These are phyloP conservation scores for Eupristina koningsbergeri DNA, from an alignment of 1,140 invertebrate genomes.

Conservation along the genomic window DNA sequence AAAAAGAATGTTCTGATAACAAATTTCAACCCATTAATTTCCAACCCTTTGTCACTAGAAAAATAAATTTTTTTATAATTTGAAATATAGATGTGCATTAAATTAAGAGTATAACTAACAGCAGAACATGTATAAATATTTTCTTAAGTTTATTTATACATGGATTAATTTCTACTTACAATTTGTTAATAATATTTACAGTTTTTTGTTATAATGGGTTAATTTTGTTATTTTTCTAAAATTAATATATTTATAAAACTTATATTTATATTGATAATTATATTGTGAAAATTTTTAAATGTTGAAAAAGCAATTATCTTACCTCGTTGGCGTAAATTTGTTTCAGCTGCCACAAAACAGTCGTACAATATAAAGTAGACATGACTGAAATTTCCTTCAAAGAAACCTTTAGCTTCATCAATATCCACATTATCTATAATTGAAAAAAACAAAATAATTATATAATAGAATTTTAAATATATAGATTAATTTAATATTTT, in stretches of 20 bases:
- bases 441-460: slow-evolving; percentile 61
- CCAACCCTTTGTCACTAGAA: neutral
- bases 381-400: slow-evolving; percentile 94
- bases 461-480: neutral
- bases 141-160: neutral
- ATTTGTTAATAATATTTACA: slow-evolving; percentile 3
- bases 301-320: slow-evolving; percentile 58
- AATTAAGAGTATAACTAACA: neutral
- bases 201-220: slow-evolving; percentile 11
- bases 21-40: slow-evolving; percentile 37
- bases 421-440: slow-evolving; percentile 92
- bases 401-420: slow-evolving; percentile 91
- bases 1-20: slow-evolving; percentile 25
- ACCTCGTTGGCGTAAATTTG: slow-evolving; percentile 93
- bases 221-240: slow-evolving; percentile 32
- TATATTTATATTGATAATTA: slow-evolving; percentile 28
- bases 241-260: no score
- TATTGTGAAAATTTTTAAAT: slow-evolving; percentile 25
- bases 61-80: neutral
- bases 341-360: slow-evolving; percentile 92
- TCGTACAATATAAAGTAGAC: slow-evolving; percentile 97
- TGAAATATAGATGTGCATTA: neutral
- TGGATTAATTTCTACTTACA: neutral
- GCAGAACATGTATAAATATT: neutral
- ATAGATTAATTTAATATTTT: slow-evolving; percentile 10